Conservation (phyloP, 1,140 invertebrate genomes). For the Periplaneta americana region DNA sequence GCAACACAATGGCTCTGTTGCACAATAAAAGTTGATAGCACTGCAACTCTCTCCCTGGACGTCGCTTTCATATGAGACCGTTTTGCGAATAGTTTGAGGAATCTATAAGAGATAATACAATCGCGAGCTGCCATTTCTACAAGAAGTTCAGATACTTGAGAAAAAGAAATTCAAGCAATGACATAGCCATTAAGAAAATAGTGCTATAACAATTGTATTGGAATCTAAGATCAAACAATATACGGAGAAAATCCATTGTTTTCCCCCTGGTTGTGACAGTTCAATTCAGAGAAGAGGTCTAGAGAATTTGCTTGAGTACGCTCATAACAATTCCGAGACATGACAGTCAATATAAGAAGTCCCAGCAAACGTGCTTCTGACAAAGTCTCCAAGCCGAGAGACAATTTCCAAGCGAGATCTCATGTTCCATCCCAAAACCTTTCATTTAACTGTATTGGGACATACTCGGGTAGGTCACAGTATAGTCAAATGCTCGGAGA, state of each 20-base stretch:
- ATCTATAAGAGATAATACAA: too few species aligned
- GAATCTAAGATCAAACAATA: neutral
- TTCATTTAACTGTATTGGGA: neutral
- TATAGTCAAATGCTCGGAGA: neutral
- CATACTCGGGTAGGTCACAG: neutral
- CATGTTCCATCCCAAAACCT: neutral
- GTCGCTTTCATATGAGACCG: too few species aligned
- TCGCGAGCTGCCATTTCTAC: too few species aligned
- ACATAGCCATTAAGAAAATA: neutral
- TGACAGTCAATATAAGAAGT: neutral
- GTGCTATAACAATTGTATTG: neutral
- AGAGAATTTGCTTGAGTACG: neutral
- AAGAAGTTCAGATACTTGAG: neutral
- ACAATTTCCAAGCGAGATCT: neutral
- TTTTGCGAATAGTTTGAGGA: too few species aligned
- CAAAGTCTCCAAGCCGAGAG: neutral
- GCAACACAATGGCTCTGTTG: too few species aligned
- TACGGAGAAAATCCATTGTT: neutral
- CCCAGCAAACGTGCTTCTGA: neutral
- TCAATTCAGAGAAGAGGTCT: neutral
- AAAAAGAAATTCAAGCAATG: neutral
- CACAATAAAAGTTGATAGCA: too few species aligned
- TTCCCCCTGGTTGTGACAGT: neutral
- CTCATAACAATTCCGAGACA: neutral
- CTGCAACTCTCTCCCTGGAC: too few species aligned